Evolutionary conservation across 1,140 invertebrate species (phyloP).

Genomic region (Mya arenaria): DNA sequence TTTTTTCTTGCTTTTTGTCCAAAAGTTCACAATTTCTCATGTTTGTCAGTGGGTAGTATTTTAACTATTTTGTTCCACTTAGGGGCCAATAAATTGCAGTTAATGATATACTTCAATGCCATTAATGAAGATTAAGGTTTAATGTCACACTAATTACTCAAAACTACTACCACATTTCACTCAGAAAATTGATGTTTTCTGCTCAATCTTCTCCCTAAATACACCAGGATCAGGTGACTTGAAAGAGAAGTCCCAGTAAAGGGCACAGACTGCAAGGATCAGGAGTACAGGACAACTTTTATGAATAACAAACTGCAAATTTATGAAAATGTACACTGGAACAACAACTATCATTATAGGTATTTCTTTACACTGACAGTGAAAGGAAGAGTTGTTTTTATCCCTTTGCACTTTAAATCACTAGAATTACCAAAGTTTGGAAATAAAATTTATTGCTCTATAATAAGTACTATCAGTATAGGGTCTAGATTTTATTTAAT

Average conservation of each 20-base stretch:
- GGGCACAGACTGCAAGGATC: no score
- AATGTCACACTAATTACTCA: slow-evolving; percentile 35
- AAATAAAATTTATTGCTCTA: no score
- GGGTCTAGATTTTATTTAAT: no score
- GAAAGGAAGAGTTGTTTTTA: no score
- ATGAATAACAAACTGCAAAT: no score
- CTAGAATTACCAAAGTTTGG: not conserved
- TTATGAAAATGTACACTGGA: no score
- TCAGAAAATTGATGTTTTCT: not conserved
- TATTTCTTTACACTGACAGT: not conserved
- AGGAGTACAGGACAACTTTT: no score
- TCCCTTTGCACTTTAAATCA: not conserved
- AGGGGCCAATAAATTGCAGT: not conserved
- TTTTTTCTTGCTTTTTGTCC: not conserved
- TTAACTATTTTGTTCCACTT: no score
- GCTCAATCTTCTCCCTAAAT: no score
- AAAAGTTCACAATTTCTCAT: not conserved
- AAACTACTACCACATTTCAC: not conserved
- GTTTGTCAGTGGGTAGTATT: not conserved
- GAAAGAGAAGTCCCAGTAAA: no score
- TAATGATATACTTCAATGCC: slow-evolving; percentile 15
- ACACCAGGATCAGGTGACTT: no score
- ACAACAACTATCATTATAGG: not conserved
- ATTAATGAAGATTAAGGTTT: slow-evolving; percentile 32
- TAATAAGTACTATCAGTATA: no score